A percentile compares a stretch with the other conserved stretches of the same genome.
These are phyloP conservation scores for Athene noctua DNA, from an alignment of 2,113 vertebrate species.

Conservation along the genomic window DNA sequence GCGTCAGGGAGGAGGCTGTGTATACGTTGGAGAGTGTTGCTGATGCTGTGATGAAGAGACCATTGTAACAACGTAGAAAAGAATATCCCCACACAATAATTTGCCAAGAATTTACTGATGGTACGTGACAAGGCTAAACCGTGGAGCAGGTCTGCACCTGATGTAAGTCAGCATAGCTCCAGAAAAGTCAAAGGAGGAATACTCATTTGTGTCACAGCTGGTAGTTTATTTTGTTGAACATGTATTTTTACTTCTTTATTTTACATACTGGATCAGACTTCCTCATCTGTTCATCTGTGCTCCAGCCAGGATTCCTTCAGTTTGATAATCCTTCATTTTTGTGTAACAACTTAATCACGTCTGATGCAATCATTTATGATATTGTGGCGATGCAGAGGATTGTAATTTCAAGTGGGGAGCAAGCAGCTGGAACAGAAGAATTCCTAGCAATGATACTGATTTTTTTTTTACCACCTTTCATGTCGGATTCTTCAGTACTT, in stretches of 20 bases:
- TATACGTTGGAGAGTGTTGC: background rate
- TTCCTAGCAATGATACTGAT: background rate
- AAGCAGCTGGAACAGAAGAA: background rate
- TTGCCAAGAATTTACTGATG: background rate
- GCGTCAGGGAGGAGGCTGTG: fast-evolving
- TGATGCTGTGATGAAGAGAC: background rate
- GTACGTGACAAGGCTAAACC: background rate
- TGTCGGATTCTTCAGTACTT: background rate
- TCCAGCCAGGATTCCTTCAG: background rate
- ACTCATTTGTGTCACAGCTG: background rate
- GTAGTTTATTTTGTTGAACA: background rate
- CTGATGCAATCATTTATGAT: background rate
- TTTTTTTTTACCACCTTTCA: background rate
- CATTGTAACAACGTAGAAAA: background rate
- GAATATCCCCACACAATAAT: background rate
- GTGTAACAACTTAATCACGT: constrained; percentile 1
- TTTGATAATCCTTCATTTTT: constrained; percentile 17
- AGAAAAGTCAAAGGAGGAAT: background rate
- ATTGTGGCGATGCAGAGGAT: background rate
- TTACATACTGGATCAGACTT: background rate
- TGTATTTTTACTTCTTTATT: background rate
- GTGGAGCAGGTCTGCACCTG: background rate
- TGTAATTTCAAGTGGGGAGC: background rate
- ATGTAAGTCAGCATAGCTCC: background rate
- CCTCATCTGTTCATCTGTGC: background rate